Evolutionary conservation across 2,797 vertebrate genomes (phyloP).

Genomic region (Peromyscus nudipes): DNA sequence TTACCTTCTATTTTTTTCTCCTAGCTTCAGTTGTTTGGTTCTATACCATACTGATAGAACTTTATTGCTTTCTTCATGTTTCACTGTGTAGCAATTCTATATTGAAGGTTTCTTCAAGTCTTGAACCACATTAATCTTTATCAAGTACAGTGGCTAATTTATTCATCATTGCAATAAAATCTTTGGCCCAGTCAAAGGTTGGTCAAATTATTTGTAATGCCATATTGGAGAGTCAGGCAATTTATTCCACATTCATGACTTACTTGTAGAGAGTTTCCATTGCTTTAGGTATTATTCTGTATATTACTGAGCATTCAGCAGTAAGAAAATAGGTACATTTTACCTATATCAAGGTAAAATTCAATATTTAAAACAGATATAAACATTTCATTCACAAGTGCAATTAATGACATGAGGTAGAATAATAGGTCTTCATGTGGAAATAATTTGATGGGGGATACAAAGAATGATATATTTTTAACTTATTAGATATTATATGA

Average conservation of each 20-base stretch:
- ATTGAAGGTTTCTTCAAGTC: not conserved
- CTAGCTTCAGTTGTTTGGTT: not conserved
- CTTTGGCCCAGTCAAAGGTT: not conserved
- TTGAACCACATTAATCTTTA: not conserved
- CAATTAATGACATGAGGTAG: not conserved
- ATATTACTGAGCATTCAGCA: conserved; percentile 21
- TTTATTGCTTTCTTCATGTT: not conserved
- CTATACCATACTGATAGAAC: not conserved
- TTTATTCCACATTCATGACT: conserved; percentile 5
- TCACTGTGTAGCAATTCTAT: not conserved
- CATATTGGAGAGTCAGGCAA: not conserved
- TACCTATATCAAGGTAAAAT: not conserved
- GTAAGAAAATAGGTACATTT: not conserved
- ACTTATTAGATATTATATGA: not conserved
- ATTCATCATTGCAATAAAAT: not conserved
- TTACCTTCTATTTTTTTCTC: not conserved
- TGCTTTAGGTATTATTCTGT: not conserved
- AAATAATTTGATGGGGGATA: not conserved
- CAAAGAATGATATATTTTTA: not conserved
- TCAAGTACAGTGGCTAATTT: not conserved
- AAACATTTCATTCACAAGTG: conserved; percentile 44
- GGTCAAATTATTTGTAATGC: not conserved
- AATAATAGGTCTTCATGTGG: not conserved
- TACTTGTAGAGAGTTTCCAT: not conserved
- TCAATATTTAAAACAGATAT: not conserved